These are phyloP conservation scores for Cryptomyrus ogoouensis DNA, from an alignment of 2,113 vertebrate species.

Conservation along the genomic window DNA sequence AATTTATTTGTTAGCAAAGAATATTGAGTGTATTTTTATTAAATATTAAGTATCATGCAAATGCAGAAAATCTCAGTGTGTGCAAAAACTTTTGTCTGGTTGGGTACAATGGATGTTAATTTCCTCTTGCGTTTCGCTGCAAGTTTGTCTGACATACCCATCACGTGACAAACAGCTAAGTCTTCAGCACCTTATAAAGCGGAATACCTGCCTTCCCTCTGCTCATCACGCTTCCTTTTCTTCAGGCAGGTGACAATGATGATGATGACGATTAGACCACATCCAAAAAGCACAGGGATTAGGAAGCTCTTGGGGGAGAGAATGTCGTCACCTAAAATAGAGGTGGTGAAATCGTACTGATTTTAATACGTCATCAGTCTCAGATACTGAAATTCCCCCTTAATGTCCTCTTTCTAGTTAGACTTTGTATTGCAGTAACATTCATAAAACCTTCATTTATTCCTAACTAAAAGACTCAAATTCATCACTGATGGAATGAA, in stretches of 20 bases:
- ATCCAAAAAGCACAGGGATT: neutral
- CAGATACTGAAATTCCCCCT: neutral
- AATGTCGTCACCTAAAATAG: neutral
- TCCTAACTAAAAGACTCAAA: too few species aligned
- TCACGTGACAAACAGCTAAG: neutral
- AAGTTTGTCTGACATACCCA: neutral
- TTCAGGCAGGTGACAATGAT: neutral
- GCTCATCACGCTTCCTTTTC: neutral
- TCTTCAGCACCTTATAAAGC: neutral
- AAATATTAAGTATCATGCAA: too few species aligned
- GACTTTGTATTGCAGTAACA: neutral
- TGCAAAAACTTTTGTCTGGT: too few species aligned
- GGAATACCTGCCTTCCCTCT: neutral
- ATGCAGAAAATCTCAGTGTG: too few species aligned
- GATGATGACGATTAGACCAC: neutral
- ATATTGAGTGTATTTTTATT: neutral
- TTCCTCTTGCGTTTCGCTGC: neutral
- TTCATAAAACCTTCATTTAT: too few species aligned
- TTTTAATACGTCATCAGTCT: neutral
- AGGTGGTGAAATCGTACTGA: neutral
- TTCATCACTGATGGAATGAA: too few species aligned
- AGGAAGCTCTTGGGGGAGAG: accelerated
- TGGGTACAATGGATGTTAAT: neutral
- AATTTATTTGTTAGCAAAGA: too few species aligned
- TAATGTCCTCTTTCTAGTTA: neutral